Evolutionary conservation across 2,888 invertebrate species (phyloP).

Genomic region (Thera obeliscata): DNA sequence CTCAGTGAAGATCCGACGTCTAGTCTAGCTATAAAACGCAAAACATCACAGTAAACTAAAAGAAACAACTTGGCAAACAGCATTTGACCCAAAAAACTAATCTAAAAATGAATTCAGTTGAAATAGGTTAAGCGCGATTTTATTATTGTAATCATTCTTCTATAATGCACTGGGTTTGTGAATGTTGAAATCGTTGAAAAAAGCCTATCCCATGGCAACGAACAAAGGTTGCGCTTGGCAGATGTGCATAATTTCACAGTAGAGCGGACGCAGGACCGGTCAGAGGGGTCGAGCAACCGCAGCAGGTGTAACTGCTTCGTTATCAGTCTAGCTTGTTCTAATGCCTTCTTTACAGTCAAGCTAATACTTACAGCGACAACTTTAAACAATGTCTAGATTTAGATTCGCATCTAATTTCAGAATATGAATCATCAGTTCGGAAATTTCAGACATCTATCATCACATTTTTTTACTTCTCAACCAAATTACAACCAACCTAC

Average conservation of each 20-base stretch:
- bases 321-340: constrained; percentile 22
- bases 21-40: neutral
- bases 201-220: constrained; percentile 33
- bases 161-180: constrained; percentile 12
- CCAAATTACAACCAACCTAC: neutral
- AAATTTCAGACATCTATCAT: neutral
- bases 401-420: neutral
- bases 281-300: constrained; percentile 67
- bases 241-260: constrained; percentile 80
- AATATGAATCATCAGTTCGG: neutral
- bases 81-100: constrained; percentile 20
- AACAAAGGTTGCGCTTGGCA: constrained; percentile 53
- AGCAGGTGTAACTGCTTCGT: constrained; percentile 65
- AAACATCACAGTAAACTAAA: constrained; percentile 13
- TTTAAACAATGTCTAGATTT: neutral
- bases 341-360: neutral
- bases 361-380: neutral
- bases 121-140: constrained; percentile 29
- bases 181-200: constrained; percentile 30
- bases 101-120: constrained; percentile 27
- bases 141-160: constrained; percentile 22
- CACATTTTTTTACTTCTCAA: neutral
- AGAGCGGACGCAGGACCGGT: constrained; percentile 71
- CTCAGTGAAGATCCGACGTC: neutral
- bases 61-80: constrained; percentile 12